A percentile compares a stretch with the other conserved stretches of the same genome.
phyloP scores from a whole-genome alignment of 2,888 invertebrate genomes.

The Cepaea hortensis region DNA sequence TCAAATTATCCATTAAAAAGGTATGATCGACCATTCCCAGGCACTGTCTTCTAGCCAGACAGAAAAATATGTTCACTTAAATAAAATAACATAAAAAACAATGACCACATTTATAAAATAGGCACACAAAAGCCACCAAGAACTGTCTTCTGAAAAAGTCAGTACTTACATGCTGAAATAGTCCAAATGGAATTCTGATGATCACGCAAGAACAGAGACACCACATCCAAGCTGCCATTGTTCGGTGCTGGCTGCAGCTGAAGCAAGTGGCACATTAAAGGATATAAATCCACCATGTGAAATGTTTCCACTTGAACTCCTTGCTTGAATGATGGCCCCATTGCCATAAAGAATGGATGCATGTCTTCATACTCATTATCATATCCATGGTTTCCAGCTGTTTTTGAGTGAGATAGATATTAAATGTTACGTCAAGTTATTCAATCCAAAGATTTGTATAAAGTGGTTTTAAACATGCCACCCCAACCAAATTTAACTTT shows the following conservation, averaged over 20 bases:
- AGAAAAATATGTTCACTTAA: no score
- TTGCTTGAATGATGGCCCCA: slow-evolving; percentile 77
- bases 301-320: slow-evolving; percentile 63
- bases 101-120: no score
- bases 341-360: slow-evolving; percentile 84
- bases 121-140: no score
- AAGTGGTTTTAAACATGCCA: no score
- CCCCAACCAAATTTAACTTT: no score
- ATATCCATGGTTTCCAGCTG: slow-evolving; percentile 75
- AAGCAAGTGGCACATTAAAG: slow-evolving; percentile 72
- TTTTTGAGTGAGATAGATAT: not conserved
- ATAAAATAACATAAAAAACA: no score
- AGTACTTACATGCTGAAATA: slow-evolving; percentile 62
- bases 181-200: slow-evolving; percentile 51
- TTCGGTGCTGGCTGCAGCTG: slow-evolving; percentile 68
- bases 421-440: not conserved
- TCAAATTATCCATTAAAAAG: no score
- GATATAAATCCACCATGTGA: slow-evolving; percentile 73
- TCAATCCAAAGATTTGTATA: no score
- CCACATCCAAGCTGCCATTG: slow-evolving; percentile 68
- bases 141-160: no score
- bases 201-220: slow-evolving; percentile 52
- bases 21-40: no score
- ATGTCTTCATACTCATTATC: slow-evolving; percentile 79
- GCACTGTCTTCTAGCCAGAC: no score